Base-by-base conservation (phyloP, 2,797 vertebrate genomes). In the Pampus argenteus region DNA sequence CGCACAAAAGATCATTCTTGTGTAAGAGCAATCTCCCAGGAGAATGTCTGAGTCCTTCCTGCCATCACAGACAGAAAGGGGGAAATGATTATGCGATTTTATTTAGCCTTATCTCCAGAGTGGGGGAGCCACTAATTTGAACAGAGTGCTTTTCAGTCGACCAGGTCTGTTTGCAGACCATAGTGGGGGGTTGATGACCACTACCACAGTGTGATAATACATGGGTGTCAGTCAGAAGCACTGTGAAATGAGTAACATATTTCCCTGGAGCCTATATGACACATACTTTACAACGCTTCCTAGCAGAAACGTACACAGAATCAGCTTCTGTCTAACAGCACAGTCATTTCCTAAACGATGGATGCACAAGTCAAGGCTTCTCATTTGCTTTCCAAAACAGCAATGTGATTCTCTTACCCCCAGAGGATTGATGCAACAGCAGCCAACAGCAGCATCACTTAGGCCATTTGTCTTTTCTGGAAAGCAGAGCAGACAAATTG, bases 71-170 rank as follows among this genome's bases (percentile, higher is more conserved):
- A 74, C 76, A 79, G 71, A 83, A 77, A 71, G 78, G 77, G 87
- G 86, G 84, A 90, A 91, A 90, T 86, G 76, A 86, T 89, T 62
- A 88, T 73, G 80, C 59, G 20, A 79, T 88, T 89, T 86, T 83
- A 88, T 89, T 88, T 84, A 56, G 81, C 69, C 86, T 93, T 93
- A 92, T 95, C 91, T 90, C 17, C 65, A 82, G 77, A 87, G 79
- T 72, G 42, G 81, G 86, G 73, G 77, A 76, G 82, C 68, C 50
- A 22, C 88, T 94, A 91, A 95, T 93, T 92, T 91, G 89, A 90
- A 57, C 92, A 91, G 89, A 95, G 94, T 94, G 94, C 93, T 94
- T 89, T 88, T 74, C 71, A 84, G 75, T 69, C 74, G 59, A 79
- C 67, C 59, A 22, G 22, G 57, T 84, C 82, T 92, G 93, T 93